These are phyloP conservation scores for Apotomis turbidana DNA, from an alignment of 2,888 invertebrate species.

Conservation along the genomic window DNA sequence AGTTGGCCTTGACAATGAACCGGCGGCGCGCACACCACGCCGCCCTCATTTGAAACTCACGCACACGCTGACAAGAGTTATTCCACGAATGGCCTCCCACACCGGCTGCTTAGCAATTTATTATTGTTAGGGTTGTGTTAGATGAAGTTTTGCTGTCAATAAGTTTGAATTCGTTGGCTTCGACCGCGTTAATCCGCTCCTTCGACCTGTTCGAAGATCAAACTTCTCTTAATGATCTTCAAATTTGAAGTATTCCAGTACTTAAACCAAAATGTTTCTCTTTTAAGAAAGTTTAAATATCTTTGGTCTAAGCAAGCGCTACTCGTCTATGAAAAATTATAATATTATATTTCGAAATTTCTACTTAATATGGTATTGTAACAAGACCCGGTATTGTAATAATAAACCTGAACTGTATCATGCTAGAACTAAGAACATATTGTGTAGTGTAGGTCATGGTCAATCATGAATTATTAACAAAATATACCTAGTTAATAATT, in stretches of 20 bases:
- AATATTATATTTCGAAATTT: no score
- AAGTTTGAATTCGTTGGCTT: neutral
- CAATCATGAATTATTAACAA: neutral
- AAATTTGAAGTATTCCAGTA: neutral
- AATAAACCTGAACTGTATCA: no score
- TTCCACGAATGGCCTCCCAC: slow-evolving; percentile 73
- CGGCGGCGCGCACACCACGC: slow-evolving; percentile 75
- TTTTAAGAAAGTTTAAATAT: no score
- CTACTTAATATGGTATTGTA: neutral
- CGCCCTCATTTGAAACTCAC: slow-evolving; percentile 65
- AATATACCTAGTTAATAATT: neutral
- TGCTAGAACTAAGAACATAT: neutral
- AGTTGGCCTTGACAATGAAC: slow-evolving; percentile 83
- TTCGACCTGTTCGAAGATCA: neutral
- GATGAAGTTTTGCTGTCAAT: slow-evolving; percentile 19
- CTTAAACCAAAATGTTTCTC: no score
- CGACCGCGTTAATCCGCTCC: neutral
- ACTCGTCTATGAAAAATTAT: no score
- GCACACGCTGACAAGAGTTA: slow-evolving; percentile 63
- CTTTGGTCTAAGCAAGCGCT: no score
- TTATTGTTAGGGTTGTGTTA: slow-evolving; percentile 66
- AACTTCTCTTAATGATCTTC: neutral
- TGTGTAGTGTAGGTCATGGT: neutral
- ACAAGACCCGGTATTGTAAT: no score
- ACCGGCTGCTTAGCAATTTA: slow-evolving; percentile 52